Evolutionary conservation across 2,797 vertebrate genomes (phyloP).

Genomic region (Pseudochromis fuscus): DNA sequence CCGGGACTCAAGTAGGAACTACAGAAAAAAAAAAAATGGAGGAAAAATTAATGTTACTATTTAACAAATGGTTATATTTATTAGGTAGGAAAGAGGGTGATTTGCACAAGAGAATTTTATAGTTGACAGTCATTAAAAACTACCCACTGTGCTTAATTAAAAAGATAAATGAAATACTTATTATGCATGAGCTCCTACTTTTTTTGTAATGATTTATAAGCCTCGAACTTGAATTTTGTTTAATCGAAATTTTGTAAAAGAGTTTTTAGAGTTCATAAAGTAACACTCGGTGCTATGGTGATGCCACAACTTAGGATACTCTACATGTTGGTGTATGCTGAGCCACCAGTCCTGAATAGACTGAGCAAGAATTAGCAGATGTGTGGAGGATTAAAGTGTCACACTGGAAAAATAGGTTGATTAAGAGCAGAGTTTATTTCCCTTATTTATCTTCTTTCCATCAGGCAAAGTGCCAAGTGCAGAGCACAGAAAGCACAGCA

Average conservation of each 20-base stretch:
- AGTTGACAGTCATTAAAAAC: conserved; percentile 50
- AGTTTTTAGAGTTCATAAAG: conserved; percentile 5
- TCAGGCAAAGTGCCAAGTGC: not conserved
- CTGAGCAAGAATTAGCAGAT: not conserved
- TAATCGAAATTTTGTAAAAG: conserved; percentile 21
- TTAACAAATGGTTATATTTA: conserved; percentile 42
- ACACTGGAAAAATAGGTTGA: not conserved
- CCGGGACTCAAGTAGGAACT: not conserved
- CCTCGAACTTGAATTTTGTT: conserved; percentile 35
- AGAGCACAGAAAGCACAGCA: not conserved
- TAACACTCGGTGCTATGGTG: not conserved
- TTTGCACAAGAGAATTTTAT: conserved; percentile 31
- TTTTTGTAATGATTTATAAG: conserved; percentile 31
- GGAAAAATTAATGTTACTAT: conserved; percentile 26
- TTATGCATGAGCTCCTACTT: conserved; percentile 1
- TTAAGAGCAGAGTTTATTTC: not conserved
- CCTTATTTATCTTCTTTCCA: not conserved
- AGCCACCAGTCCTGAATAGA: not conserved
- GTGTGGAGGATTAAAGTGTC: not conserved
- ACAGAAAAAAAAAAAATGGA: not conserved
- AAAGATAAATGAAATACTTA: conserved; percentile 61
- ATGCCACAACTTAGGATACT: not conserved
- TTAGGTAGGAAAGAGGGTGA: conserved; percentile 23
- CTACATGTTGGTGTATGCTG: not conserved
- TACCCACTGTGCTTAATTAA: conserved; percentile 62